Evolutionary conservation across 2,888 invertebrate genomes (phyloP).

Genomic region (Emmelina monodactyla): DNA sequence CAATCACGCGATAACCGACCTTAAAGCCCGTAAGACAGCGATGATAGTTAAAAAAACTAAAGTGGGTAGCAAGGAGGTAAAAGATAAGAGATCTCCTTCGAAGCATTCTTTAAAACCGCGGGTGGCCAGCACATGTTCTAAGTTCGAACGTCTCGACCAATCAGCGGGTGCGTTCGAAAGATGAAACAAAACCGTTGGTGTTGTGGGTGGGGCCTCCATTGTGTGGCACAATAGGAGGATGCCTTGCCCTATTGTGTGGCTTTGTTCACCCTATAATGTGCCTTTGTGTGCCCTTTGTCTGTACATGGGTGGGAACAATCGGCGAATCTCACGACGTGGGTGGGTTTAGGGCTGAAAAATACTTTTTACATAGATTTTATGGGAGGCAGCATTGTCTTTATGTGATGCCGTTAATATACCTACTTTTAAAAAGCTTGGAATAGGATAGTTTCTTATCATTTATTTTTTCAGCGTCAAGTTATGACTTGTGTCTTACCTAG

Average conservation of each 20-base stretch:
- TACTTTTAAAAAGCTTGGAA: too few relatives aligned
- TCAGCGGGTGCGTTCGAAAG: constrained; percentile 25
- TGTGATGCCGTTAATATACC: too few relatives aligned
- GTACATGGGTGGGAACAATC: constrained; percentile 19
- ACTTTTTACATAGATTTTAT: too few relatives aligned
- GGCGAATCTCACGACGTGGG: constrained; percentile 13
- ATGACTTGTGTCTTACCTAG: too few relatives aligned
- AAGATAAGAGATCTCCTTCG: constrained; percentile 28
- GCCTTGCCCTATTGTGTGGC: constrained; percentile 45
- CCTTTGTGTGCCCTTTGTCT: constrained; percentile 32
- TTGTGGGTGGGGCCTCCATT: constrained; percentile 46
- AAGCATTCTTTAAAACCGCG: constrained; percentile 35
- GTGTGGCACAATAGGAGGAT: constrained; percentile 60
- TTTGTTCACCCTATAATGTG: constrained; percentile 43
- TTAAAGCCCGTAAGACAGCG: background rate
- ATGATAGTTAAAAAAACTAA: constrained; percentile 6
- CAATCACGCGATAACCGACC: background rate
- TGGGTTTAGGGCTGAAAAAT: constrained; percentile 16
- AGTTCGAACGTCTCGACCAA: constrained; percentile 34
- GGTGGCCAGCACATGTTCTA: constrained; percentile 29
- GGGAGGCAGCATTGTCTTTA: too few relatives aligned
- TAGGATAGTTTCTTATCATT: too few relatives aligned
- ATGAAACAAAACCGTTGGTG: constrained; percentile 58
- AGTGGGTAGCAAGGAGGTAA: constrained; percentile 21
- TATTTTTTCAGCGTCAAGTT: too few relatives aligned